These are phyloP conservation scores for Eretmocerus hayati DNA, from an alignment of 2,888 invertebrate genomes.

Conservation along the genomic window DNA sequence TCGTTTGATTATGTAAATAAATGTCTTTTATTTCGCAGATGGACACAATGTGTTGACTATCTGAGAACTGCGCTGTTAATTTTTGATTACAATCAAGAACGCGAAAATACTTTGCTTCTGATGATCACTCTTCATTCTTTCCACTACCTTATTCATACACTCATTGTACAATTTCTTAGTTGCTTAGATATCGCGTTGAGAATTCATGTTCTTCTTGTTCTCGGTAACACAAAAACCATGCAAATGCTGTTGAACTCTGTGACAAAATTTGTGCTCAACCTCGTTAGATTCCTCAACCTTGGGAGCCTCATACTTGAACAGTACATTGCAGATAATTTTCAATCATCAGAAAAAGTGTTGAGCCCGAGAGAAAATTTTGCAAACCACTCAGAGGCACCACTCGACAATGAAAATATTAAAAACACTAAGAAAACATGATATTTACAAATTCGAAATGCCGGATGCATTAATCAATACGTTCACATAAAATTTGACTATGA, in stretches of 20 bases:
- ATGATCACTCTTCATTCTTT: slow-evolving; percentile 19
- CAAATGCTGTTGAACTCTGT: too few relatives aligned
- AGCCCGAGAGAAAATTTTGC: slow-evolving; percentile 8
- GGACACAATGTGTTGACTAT: slow-evolving; percentile 23
- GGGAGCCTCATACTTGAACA: too few relatives aligned
- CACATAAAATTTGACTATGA: background rate
- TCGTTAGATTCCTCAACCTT: too few relatives aligned
- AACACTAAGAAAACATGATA: slow-evolving; percentile 7
- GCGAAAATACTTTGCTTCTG: slow-evolving; percentile 29
- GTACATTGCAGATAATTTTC: background rate
- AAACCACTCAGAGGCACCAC: slow-evolving; percentile 13
- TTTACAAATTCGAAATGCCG: background rate
- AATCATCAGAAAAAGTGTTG: slow-evolving; percentile 9
- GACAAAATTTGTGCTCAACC: too few relatives aligned
- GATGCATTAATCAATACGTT: background rate
- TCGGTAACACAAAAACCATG: too few relatives aligned
- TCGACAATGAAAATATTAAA: slow-evolving; percentile 18
- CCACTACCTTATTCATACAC: slow-evolving; percentile 18
- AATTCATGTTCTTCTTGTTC: too few relatives aligned
- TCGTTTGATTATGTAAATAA: slow-evolving; percentile 20
- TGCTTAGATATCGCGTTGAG: too few relatives aligned
- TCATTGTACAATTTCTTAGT: slow-evolving; percentile 12
- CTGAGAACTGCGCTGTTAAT: slow-evolving; percentile 22
- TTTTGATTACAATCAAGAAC: slow-evolving; percentile 25
- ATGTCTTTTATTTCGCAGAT: slow-evolving; percentile 25